A percentile compares a stretch with the other conserved stretches of the same genome.
Conservation (phyloP, 1,140 invertebrate species). For the Ceratina japonica region DNA sequence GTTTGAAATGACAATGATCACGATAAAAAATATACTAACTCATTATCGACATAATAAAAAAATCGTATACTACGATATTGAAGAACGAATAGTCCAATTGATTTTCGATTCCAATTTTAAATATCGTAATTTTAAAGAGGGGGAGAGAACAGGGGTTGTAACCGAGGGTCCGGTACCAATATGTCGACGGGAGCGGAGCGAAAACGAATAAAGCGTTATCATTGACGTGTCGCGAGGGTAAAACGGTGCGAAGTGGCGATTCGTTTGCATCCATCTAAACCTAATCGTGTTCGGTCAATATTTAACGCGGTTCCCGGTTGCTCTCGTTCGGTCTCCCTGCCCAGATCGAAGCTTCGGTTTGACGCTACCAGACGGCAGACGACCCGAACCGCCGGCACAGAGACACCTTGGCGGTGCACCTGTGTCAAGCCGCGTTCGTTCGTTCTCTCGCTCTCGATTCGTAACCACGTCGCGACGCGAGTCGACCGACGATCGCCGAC, state of each 20-base stretch:
- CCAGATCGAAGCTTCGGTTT: constrained; percentile 58
- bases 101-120: too few relatives aligned
- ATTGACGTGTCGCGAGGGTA: background rate
- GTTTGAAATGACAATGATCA: too few relatives aligned
- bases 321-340: constrained; percentile 29
- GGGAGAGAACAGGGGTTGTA: background rate
- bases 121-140: background rate
- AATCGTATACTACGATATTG: too few relatives aligned
- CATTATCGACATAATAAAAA: too few relatives aligned
- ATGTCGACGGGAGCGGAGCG: constrained; percentile 45
- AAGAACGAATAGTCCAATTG: too few relatives aligned
- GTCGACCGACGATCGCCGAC: constrained; percentile 37
- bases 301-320: constrained; percentile 36
- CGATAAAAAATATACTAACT: too few relatives aligned
- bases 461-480: constrained; percentile 35
- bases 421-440: constrained; percentile 64
- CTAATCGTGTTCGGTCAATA: constrained; percentile 56
- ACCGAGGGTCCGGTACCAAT: constrained; percentile 41
- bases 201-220: background rate
- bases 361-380: constrained; percentile 60
- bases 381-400: constrained; percentile 27
- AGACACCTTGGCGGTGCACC: constrained; percentile 60
- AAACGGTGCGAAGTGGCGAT: background rate
- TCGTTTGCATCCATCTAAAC: background rate
- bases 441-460: constrained; percentile 43